Conservation (phyloP, 2,888 invertebrate genomes). For the Acleris cristana region DNA sequence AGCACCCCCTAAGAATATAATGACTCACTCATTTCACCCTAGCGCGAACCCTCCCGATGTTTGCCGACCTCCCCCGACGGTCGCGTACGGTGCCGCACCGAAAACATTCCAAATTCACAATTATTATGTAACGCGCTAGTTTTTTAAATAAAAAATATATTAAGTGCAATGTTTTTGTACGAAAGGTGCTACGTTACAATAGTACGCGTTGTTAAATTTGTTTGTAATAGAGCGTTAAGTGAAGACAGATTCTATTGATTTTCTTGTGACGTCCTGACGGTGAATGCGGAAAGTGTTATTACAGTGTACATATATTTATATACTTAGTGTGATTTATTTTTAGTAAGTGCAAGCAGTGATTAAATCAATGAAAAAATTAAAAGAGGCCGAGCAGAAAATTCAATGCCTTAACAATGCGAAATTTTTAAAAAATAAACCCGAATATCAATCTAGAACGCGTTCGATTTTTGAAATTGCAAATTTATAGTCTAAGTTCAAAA, state of each 20-base stretch:
- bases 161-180: conserved; percentile 27
- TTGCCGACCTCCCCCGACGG: conserved; percentile 55
- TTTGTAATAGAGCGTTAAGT: conserved; percentile 47
- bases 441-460: conserved; percentile 6
- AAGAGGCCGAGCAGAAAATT: neutral
- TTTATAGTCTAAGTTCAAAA: neutral
- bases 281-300: conserved; percentile 74
- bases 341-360: conserved; percentile 37
- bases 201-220: conserved; percentile 19
- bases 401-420: conserved; percentile 25
- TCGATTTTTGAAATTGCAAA: neutral
- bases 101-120: conserved; percentile 67
- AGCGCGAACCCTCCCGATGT: conserved; percentile 61
- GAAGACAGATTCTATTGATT: conserved; percentile 68
- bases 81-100: conserved; percentile 60
- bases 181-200: neutral
- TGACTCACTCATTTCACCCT: conserved; percentile 72
- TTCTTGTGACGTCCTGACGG: conserved; percentile 70
- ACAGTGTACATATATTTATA: conserved; percentile 51
- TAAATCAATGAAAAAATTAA: conserved; percentile 1
- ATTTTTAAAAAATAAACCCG: neutral
- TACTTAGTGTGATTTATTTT: conserved; percentile 50
- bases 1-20: conserved; percentile 70
- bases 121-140: conserved; percentile 73
- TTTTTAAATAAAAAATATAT: conserved; percentile 50